Base-by-base conservation (phyloP, 2,797 vertebrate genomes). In the Vultur gryphus region DNA sequence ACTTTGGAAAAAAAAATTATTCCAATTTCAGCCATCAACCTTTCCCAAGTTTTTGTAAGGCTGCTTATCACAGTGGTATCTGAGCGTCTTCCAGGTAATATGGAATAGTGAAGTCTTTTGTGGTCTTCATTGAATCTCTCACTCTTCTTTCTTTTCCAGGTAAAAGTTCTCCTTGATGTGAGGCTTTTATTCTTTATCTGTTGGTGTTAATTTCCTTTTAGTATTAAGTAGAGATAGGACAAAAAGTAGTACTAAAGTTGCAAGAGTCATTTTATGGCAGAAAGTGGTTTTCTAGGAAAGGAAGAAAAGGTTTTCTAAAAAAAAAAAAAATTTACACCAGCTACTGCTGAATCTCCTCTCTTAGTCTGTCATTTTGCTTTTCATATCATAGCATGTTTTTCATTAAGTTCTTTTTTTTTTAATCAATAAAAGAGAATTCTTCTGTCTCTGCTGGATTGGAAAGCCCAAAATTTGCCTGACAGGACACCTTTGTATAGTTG, bases 31-130 rank as follows among this genome's bases (percentile, higher is more conserved):
- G 43, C 81, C 72, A 78, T 95, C 93, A 90, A 10, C 37, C 71
- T 84, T 95, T 70, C 86, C 79, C 61, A 86, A 94, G 61, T 67
- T 96, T 95, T 92, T 93, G 64, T 69, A 23, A 78, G 76, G 72
- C 90, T 86, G 84, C 72, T 95, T 95, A 79, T 95, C 75, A 44
- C 90, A 80, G 93, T 91, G 82, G 89, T 80, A 16, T 84, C 81
- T 69, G 67, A 66, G 44, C 55, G 78, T 84, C 67, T 92, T 85
- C 54, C 61, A 55, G 43, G 71, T 72, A 61, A 87, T 93, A 31
- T 10, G 44, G 65, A 84, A 78, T 19, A 92, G 41, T 10, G 41
- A 65, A 85, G 73, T 51, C 58, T 86, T 91, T 62, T 73, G 23
- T 87, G 91, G 52, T 44, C 81, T 80, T 69, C 67, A 43, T 0